Base-by-base conservation (phyloP, 2,888 invertebrate species). In the Plemyria rubiginata region DNA sequence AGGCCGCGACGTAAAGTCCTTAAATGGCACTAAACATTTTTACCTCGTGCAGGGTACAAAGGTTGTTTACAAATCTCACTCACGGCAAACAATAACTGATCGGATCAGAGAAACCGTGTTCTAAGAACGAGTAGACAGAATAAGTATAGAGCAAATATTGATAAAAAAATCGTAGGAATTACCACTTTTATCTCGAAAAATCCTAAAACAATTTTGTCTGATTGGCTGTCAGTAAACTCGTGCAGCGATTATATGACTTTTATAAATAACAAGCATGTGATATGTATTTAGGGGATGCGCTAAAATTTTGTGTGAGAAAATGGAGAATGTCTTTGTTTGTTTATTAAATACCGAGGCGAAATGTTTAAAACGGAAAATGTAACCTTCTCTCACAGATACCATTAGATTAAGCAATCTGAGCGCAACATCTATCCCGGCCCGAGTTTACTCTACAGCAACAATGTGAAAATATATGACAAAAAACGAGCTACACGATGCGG, bases 401-500 rank as follows among this genome's bases (percentile, higher is more conserved):
- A 43, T 54, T 45, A n/a, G 56, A 56, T 62, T 48, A 54, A 54
- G 53, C 49, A 52, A 59, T 59, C 55, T 28, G 36, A 15, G 54
- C 51, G 70, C 57, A 46, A 68, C 68, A 70, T 66, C 59, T 54
- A 63, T 71, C 70, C 68, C 64, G 56, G 75, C 66, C 74, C 71
- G 79, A 81, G 81, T 85, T 68, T 84, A 86, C 84, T 82, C 80
- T 79, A 76, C 80, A 79, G 77, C 80, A 82, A 88, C 87, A 87
- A 85, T 85, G 82, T 78, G 78, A 82, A 86, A 84, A 86, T 88
- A 85, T 84, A 79, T 76, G 81, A 87, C 85, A 88, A 88, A 85
- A 89, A 88, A 88, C 87, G 87, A 82, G 85, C 86, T 84, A 84
- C 84, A 88, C 84, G 87, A 90, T 86, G 84, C 80, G 86, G 86